Base-by-base conservation (phyloP, 2,113 vertebrate species). In the Cyphomyrus plagiostoma region DNA sequence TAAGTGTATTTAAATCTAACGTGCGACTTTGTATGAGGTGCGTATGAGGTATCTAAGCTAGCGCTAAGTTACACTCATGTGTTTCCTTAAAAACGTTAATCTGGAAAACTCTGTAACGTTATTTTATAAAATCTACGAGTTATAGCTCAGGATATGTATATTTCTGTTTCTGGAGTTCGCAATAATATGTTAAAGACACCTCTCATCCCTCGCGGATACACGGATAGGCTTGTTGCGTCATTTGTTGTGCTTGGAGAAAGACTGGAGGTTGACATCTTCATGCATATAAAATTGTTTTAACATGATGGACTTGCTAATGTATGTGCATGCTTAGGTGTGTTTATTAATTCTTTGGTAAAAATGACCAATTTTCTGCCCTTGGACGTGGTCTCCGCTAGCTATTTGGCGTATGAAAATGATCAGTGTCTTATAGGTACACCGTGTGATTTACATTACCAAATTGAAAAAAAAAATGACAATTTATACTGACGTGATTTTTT, bases 191-290 rank as follows among this genome's bases (percentile, higher is more conserved):
- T 26, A 80, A 66, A 89, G 82, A 86, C 85, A 87, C 85, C 85
- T 87, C 3, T 48, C 30, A 26, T 70, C 42, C 70, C 87, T 80
- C 70, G 7, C 17, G 53, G 52, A 87, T 26, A 70, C 74, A 45
- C 49, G 42, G 89, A 90, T 48, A 45, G 89, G 85, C 89, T 90
- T 90, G 89, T 90, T 90, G 89, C 89, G 89, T 90, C 89, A 90
- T 90, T 90, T 90, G 89, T 90, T 90, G 74, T 90, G 85, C 89
- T 89, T 86, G 84, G 83, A 58, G 35, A 86, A 70, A 87, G 56
- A 89, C 84, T 53, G 85, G 84, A 90, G 85, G 46, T 46, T 86
- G n/a, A 53, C 46, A 52, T 87, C 62, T 90, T 50, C 53, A 50
- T 87, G 30, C 48, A n/a, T 39, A 62, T 87, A 50, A 87, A 46